Percentiles rank a stretch among this genome's conserved stretches.
phyloP scores from a whole-genome alignment of 2,113 vertebrate genomes.

The Acrocephalus kingi region DNA sequence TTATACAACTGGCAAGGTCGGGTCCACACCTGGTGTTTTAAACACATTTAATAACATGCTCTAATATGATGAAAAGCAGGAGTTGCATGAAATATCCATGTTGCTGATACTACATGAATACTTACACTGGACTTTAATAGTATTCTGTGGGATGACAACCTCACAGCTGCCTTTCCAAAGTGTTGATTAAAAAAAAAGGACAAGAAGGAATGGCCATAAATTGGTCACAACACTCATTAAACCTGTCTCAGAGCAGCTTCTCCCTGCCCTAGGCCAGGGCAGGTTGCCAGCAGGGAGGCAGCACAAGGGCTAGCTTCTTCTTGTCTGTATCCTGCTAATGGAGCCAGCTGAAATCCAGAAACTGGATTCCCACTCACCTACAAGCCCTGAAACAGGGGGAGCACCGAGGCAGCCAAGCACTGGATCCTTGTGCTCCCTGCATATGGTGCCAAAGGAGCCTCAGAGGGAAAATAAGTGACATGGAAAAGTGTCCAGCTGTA shows the following conservation, averaged over 20 bases:
- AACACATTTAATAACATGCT: background rate
- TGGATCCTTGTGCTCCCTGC: background rate
- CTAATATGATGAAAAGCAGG: background rate
- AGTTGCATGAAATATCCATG: background rate
- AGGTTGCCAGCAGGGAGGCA: background rate
- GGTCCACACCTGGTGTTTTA: background rate
- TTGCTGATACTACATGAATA: background rate
- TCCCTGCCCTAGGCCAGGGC: background rate
- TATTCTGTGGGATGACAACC: background rate
- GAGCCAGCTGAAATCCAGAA: background rate
- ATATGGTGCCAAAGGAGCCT: background rate
- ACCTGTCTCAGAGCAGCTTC: background rate
- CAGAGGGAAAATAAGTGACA: background rate
- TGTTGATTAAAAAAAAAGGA: background rate
- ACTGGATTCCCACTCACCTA: background rate
- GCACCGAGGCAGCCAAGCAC: rapidly evolving
- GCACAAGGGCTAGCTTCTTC: rapidly evolving
- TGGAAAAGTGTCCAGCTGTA: background rate
- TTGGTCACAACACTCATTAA: background rate
- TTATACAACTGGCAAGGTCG: background rate
- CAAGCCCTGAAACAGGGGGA: background rate
- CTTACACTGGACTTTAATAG: background rate
- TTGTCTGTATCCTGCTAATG: background rate
- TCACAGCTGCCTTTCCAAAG: background rate
- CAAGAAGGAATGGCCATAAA: background rate